Evolutionary conservation across 2,113 vertebrate species (phyloP).

Genomic region (Paramisgurnus dabryanus): DNA sequence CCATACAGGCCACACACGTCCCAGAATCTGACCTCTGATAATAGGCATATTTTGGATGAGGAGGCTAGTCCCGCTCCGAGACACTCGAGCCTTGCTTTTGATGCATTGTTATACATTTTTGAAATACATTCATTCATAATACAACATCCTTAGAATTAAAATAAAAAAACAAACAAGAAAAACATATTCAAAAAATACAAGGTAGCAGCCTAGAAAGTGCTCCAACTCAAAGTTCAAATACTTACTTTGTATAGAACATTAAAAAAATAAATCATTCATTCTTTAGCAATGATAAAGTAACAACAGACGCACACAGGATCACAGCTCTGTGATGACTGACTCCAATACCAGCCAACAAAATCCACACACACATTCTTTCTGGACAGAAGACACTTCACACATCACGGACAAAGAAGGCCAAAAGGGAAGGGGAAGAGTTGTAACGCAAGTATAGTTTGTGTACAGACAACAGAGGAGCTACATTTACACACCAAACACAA

Average conservation of each 20-base stretch:
- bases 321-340: slow-evolving; percentile 33
- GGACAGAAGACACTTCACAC: slow-evolving; percentile 54
- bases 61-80: neutral
- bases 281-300: slow-evolving; percentile 44
- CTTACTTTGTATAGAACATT: slow-evolving; percentile 61
- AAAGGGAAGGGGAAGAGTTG: slow-evolving; percentile 32
- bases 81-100: slow-evolving; percentile 11
- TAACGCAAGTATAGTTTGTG: slow-evolving; percentile 45
- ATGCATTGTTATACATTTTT: slow-evolving; percentile 39
- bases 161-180: slow-evolving; percentile 28
- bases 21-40: slow-evolving; percentile 19
- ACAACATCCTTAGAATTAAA: slow-evolving; percentile 54
- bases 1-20: neutral
- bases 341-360: slow-evolving; percentile 38
- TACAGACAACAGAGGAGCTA: slow-evolving; percentile 48
- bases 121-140: slow-evolving; percentile 64
- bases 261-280: slow-evolving; percentile 56
- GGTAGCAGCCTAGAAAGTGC: slow-evolving; percentile 65
- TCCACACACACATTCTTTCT: slow-evolving; percentile 28
- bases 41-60: slow-evolving; percentile 32
- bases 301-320: slow-evolving; percentile 35
- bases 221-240: slow-evolving; percentile 61
- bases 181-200: slow-evolving; percentile 47
- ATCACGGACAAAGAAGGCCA: neutral
- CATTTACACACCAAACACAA: slow-evolving; percentile 33